These are phyloP conservation scores for Papilio polytes DNA, from an alignment of 1,140 invertebrate species.

Conservation along the genomic window DNA sequence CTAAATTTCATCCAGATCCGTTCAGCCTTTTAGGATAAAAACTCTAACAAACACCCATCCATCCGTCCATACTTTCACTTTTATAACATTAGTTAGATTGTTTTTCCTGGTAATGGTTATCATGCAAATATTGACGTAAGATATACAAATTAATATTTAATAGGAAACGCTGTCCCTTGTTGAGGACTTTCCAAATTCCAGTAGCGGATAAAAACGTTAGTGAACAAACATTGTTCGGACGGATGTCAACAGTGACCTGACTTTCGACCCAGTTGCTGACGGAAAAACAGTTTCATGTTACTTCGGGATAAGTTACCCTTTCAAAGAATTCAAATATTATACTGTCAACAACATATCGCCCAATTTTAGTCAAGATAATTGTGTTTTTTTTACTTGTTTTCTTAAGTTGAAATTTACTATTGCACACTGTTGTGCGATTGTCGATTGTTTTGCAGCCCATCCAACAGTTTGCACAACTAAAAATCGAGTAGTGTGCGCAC, in stretches of 20 bases:
- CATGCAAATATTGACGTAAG: slow-evolving; percentile 28
- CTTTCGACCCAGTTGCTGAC: slow-evolving; percentile 70
- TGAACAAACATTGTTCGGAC: slow-evolving; percentile 62
- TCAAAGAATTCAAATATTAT: slow-evolving; percentile 67
- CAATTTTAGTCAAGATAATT: slow-evolving; percentile 42
- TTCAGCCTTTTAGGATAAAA: no score
- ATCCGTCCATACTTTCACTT: no score
- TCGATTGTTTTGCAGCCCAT: no score
- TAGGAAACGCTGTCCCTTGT: slow-evolving; percentile 18
- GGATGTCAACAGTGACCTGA: slow-evolving; percentile 75
- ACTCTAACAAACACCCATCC: no score
- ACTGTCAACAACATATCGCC: slow-evolving; percentile 60
- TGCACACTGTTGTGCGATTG: no score
- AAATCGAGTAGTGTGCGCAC: no score
- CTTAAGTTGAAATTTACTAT: neutral
- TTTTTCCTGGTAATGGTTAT: neutral
- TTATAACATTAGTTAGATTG: no score
- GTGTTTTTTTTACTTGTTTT: neutral
- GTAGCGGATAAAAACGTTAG: slow-evolving; percentile 56
- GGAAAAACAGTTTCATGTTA: slow-evolving; percentile 76
- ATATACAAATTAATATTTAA: slow-evolving; percentile 41
- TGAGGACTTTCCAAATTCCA: slow-evolving; percentile 49
- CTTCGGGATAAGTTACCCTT: slow-evolving; percentile 67
- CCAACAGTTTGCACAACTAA: no score
- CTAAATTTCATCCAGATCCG: no score